phyloP scores from a whole-genome alignment of 2,888 invertebrate genomes.

The Busseola fusca region DNA sequence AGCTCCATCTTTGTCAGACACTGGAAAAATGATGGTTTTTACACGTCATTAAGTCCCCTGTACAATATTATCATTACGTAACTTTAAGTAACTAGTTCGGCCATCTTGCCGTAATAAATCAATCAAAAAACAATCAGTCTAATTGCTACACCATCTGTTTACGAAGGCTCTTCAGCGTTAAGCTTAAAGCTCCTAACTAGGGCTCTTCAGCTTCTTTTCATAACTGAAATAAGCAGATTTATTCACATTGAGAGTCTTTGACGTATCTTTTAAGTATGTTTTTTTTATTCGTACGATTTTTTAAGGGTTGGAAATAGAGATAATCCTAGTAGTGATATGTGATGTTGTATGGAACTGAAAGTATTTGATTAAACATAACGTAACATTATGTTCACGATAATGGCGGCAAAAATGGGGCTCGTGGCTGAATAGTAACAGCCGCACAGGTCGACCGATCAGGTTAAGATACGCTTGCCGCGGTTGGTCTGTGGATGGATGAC shows the following conservation, averaged over 20 bases:
- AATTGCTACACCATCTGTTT: conserved; percentile 31
- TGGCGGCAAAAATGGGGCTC: background rate
- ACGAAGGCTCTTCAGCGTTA: conserved; percentile 1
- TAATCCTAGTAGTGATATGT: background rate
- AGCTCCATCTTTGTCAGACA: no score
- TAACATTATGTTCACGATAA: background rate
- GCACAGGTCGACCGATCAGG: no score
- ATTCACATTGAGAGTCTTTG: conserved; percentile 11
- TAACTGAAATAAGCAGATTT: conserved; percentile 16
- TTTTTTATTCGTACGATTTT: background rate
- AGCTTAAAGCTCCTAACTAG: conserved; percentile 8
- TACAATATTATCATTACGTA: background rate
- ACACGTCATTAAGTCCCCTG: background rate
- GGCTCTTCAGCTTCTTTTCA: conserved; percentile 13
- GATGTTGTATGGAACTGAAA: background rate
- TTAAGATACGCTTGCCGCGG: no score
- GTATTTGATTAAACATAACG: background rate
- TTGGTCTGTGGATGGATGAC: no score
- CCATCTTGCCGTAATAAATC: conserved; percentile 10
- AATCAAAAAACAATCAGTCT: conserved; percentile 21
- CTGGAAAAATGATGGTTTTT: no score
- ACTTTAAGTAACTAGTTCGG: conserved; percentile 6
- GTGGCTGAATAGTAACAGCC: no score
- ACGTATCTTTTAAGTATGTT: no score
- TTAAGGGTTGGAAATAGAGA: background rate